Conservation (phyloP, 2,888 invertebrate species). For the Allophyes oxyacanthae region DNA sequence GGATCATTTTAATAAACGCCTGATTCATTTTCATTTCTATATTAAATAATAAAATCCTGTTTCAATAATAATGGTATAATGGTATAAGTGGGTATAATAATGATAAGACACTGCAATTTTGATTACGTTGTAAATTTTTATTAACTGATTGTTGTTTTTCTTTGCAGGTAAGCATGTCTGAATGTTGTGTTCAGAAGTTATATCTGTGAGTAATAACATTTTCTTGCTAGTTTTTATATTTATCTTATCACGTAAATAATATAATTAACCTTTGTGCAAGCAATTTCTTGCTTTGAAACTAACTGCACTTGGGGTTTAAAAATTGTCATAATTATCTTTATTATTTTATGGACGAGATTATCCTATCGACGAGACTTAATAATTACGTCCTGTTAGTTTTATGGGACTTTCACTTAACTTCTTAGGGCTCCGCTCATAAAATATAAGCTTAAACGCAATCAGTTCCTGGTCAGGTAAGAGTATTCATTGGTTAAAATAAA, state of each 20-base stretch:
- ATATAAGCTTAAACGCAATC: slow-evolving; percentile 3
- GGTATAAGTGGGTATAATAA: too few species aligned
- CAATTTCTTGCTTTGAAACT: slow-evolving; percentile 20
- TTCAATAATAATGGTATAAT: slow-evolving; percentile 1
- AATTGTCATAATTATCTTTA: slow-evolving; percentile 34
- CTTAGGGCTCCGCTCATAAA: slow-evolving; percentile 25
- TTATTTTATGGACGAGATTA: slow-evolving; percentile 37
- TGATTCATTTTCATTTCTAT: too few species aligned
- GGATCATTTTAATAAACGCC: too few species aligned
- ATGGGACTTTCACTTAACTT: slow-evolving; percentile 45
- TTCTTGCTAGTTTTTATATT: slow-evolving; percentile 2
- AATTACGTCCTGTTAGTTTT: slow-evolving; percentile 29
- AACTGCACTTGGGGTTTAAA: slow-evolving; percentile 21
- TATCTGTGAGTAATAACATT: slow-evolving; percentile 32
- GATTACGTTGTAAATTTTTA: not conserved
- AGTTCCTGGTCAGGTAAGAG: not conserved
- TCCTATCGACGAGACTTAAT: slow-evolving; percentile 32
- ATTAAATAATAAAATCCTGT: not conserved
- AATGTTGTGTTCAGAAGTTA: slow-evolving; percentile 15
- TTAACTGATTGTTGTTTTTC: slow-evolving; percentile 10
- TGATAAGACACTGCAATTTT: not conserved
- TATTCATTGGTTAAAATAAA: too few species aligned
- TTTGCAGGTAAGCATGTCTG: slow-evolving; percentile 47
- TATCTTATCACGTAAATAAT: slow-evolving; percentile 30
- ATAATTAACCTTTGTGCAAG: slow-evolving; percentile 28